These are phyloP conservation scores for Pogonomyrmex barbatus DNA, from an alignment of 1,140 invertebrate genomes.

Conservation along the genomic window DNA sequence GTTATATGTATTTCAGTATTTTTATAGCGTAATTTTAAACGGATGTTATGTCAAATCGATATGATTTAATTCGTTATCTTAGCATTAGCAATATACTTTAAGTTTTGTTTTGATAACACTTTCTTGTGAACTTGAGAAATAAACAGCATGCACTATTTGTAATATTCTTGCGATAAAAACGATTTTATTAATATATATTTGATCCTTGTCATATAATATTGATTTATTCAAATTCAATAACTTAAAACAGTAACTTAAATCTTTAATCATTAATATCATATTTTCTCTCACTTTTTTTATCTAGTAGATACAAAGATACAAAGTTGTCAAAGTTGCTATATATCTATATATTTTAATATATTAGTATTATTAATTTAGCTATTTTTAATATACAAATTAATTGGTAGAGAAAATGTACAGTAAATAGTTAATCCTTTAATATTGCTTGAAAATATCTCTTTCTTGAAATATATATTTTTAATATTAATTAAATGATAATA, in stretches of 20 bases:
- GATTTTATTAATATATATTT: not conserved
- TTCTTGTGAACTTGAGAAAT: slow-evolving; percentile 12
- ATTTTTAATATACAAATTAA: not conserved
- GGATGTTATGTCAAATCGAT: not conserved
- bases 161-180: slow-evolving; percentile 13
- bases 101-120: slow-evolving; percentile 28
- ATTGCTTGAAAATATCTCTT: not conserved
- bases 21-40: not conserved
- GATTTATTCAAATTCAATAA: not conserved
- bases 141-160: not conserved
- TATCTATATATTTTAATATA: too few relatives aligned
- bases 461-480: not conserved
- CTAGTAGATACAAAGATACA: not conserved
- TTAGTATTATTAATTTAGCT: not conserved
- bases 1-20: not conserved
- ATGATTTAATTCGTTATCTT: slow-evolving; percentile 9
- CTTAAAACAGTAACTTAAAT: not conserved
- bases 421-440: not conserved
- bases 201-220: not conserved
- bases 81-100: slow-evolving; percentile 22
- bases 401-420: not conserved
- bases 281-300: not conserved
- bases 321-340: not conserved
- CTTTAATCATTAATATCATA: not conserved
- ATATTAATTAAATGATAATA: not conserved